phyloP scores from a whole-genome alignment of 2,797 vertebrate genomes.

The Heteromormyrus szaboi region DNA sequence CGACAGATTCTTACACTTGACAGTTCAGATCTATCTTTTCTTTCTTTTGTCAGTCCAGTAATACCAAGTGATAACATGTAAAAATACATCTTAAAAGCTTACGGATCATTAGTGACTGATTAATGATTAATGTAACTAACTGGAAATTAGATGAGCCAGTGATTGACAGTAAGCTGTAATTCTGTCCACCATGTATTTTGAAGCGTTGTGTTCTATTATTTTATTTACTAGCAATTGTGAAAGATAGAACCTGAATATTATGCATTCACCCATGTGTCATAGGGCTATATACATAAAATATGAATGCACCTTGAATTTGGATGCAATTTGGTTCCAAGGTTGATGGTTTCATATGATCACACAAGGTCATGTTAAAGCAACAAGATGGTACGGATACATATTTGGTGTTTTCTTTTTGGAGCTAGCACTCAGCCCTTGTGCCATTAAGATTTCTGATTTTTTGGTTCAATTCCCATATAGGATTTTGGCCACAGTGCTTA shows the following conservation, averaged over 20 bases:
- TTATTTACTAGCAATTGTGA: not conserved
- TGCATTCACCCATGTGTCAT: not conserved
- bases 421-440: not conserved
- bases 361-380: not conserved
- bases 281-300: conserved; percentile 39
- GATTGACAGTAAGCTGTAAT: not conserved
- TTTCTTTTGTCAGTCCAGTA: not conserved
- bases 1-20: not conserved
- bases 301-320: conserved; percentile 42
- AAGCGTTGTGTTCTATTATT: not conserved
- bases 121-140: not conserved
- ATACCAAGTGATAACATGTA: not conserved
- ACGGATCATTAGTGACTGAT: not conserved
- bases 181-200: not conserved
- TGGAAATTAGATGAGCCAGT: not conserved
- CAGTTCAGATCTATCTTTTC: not conserved
- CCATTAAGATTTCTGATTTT: not conserved
- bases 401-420: not conserved
- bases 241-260: not conserved
- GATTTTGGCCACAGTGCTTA: not conserved
- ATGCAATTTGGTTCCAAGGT: not conserved
- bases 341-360: not conserved
- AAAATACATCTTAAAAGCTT: not conserved
- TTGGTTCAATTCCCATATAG: not conserved
- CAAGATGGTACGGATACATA: not conserved